These are phyloP conservation scores for Cacoxenus indagator DNA, from an alignment of 2,888 invertebrate genomes.

Conservation along the genomic window DNA sequence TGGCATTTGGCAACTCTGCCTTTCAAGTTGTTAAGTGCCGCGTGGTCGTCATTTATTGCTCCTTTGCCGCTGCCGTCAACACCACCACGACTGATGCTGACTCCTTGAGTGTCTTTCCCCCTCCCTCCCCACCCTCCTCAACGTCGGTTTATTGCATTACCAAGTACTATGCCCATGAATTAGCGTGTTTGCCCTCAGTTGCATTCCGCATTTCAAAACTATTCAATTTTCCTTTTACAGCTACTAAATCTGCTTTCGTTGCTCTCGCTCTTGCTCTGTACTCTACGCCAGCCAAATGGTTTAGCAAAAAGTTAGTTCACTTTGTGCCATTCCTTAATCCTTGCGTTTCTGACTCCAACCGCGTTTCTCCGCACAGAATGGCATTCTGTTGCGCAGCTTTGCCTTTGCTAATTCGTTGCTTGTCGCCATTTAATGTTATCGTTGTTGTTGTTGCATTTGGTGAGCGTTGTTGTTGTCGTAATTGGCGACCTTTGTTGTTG, in stretches of 20 bases:
- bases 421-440: slow-evolving; percentile 51
- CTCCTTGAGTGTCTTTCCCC: not conserved
- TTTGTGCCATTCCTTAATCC: slow-evolving; percentile 16
- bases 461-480: not conserved
- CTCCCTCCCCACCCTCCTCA: not conserved
- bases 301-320: slow-evolving; percentile 11
- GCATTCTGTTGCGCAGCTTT: not conserved
- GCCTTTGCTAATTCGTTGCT: slow-evolving; percentile 42
- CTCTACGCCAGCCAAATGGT: slow-evolving; percentile 4
- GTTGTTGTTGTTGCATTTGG: slow-evolving; percentile 37
- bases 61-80: not conserved
- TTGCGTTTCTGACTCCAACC: not conserved
- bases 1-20: not conserved
- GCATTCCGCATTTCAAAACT: slow-evolving; percentile 28
- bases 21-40: slow-evolving; percentile 14
- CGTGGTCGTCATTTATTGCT: slow-evolving; percentile 33
- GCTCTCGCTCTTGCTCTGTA: not conserved
- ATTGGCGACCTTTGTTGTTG: too few relatives aligned
- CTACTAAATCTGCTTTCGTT: slow-evolving; percentile 32
- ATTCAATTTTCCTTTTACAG: slow-evolving; percentile 31
- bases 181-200: slow-evolving; percentile 35
- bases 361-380: not conserved
- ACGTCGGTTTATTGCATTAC: not conserved
- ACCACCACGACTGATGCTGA: not conserved
- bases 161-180: not conserved